phyloP scores from a whole-genome alignment of 37 sponge, comb jelly and placozoan genomes.

The Ephydatia muelleri region DNA sequence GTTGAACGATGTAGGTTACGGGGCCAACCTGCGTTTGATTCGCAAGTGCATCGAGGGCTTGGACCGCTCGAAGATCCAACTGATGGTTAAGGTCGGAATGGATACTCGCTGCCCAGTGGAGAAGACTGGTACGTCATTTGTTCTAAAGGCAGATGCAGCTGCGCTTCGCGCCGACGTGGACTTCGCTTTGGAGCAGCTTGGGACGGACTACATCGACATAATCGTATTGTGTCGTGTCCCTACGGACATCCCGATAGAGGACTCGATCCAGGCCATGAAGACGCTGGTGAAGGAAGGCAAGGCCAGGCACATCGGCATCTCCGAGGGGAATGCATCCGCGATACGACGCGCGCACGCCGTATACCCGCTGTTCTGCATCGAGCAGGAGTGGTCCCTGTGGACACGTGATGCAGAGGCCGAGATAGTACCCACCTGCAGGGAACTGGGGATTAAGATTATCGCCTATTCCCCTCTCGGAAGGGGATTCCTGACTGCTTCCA shows the following conservation, averaged over 20 bases:
- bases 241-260: not conserved
- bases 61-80: not conserved
- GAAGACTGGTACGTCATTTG: not conserved
- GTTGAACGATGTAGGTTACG: not conserved
- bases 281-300: not conserved
- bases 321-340: not conserved
- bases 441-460: not conserved
- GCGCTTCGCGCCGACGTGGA: not conserved
- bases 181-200: not conserved
- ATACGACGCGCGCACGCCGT: not conserved
- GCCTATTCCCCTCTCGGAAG: not conserved
- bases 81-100: not conserved
- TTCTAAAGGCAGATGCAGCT: not conserved
- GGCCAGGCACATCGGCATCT: not conserved
- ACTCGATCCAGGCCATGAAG: not conserved
- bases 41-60: not conserved
- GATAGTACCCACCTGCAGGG: not conserved
- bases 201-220: not conserved
- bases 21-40: not conserved
- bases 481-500: not conserved
- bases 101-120: not conserved
- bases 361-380: not conserved
- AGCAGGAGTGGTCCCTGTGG: not conserved
- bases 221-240: not conserved
- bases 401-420: not conserved